phyloP scores from a whole-genome alignment of 2,888 invertebrate genomes.

The Alentia gelatinosa region DNA sequence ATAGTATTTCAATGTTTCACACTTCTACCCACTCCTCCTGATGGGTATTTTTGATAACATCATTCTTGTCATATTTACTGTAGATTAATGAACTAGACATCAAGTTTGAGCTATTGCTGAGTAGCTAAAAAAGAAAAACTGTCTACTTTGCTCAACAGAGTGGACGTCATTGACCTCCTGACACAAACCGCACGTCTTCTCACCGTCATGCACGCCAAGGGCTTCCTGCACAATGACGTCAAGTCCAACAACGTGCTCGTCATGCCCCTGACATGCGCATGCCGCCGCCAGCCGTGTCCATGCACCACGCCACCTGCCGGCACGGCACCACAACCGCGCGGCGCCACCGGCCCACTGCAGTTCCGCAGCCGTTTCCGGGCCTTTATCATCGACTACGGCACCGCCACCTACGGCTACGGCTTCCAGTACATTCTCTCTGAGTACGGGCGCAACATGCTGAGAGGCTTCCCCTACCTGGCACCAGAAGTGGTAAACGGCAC shows the following conservation, averaged over 20 bases:
- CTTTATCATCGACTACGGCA: not conserved
- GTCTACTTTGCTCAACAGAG: not conserved
- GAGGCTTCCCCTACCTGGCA: not conserved
- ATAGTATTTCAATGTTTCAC: too few relatives aligned
- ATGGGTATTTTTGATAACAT: too few relatives aligned
- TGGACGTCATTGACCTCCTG: not conserved
- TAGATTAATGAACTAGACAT: too few relatives aligned
- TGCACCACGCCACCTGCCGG: not conserved
- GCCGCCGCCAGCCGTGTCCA: not conserved
- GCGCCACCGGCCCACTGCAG: not conserved
- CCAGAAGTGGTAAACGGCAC: not conserved
- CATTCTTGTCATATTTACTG: too few relatives aligned
- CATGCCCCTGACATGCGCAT: not conserved
- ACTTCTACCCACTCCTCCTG: too few relatives aligned
- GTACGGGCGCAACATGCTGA: not conserved
- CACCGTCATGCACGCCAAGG: not conserved
- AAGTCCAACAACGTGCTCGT: not conserved
- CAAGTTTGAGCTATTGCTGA: too few relatives aligned
- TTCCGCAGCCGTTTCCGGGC: not conserved
- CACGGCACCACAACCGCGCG: not conserved
- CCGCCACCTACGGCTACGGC: not conserved
- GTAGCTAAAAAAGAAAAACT: too few relatives aligned
- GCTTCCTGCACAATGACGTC: not conserved
- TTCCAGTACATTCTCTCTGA: not conserved
- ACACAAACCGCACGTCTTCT: not conserved